Evolutionary conservation across 1,140 invertebrate species (phyloP).

Genomic region (Listronotus bonariensis): DNA sequence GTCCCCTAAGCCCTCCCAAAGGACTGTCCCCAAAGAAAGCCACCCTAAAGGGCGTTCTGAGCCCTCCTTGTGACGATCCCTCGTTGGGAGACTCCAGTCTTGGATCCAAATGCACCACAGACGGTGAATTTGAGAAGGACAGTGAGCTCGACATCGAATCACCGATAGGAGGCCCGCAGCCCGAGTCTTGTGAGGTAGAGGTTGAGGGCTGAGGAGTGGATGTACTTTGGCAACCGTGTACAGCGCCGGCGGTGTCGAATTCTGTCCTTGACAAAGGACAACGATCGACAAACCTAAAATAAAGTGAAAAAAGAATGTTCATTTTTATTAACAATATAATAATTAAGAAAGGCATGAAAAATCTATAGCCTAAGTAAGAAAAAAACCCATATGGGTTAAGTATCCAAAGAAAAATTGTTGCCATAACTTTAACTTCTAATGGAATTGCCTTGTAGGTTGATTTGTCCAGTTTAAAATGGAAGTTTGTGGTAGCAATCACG

Average conservation of each 20-base stretch:
- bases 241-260: constrained; percentile 17
- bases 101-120: constrained; percentile 34
- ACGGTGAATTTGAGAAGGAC: constrained; percentile 12
- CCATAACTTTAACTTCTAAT: too few species aligned
- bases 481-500: too few species aligned
- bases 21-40: constrained; percentile 25
- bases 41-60: constrained; percentile 14
- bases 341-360: too few species aligned
- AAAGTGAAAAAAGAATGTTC: not conserved
- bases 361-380: too few species aligned
- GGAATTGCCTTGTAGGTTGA: too few species aligned
- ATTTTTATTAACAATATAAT: too few species aligned
- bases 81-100: constrained; percentile 30
- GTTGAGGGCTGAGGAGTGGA: not conserved
- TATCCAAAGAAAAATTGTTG: too few species aligned
- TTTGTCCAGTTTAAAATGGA: too few species aligned
- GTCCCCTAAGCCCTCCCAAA: constrained; percentile 12
- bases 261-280: constrained; percentile 50
- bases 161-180: constrained; percentile 5
- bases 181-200: constrained; percentile 13
- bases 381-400: too few species aligned
- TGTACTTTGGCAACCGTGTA: not conserved
- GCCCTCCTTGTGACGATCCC: constrained; percentile 9
- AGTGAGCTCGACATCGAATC: not conserved
- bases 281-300: constrained; percentile 50